phyloP scores from a whole-genome alignment of 2,113 vertebrate genomes.

The Antechinus stuartii region DNA sequence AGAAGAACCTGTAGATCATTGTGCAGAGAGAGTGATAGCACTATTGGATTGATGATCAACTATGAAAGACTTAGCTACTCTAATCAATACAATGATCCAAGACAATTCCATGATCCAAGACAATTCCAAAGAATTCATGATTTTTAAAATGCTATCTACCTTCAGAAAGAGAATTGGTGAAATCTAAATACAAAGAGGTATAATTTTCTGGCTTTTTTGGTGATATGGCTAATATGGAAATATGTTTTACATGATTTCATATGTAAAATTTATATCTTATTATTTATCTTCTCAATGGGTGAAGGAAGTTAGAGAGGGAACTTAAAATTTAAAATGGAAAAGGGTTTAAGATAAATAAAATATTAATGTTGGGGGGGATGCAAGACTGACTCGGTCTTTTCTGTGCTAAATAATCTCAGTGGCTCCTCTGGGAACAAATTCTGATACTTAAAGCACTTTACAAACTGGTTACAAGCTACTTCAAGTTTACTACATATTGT shows the following conservation, averaged over 20 bases:
- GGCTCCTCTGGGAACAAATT: neutral
- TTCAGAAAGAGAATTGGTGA: too few species aligned
- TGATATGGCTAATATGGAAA: neutral
- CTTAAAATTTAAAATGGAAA: neutral
- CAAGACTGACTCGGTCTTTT: neutral
- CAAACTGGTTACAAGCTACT: neutral
- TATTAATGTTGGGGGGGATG: neutral
- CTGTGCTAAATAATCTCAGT: neutral
- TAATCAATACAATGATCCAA: too few species aligned
- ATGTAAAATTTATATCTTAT: neutral
- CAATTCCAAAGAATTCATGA: too few species aligned
- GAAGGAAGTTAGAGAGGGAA: neutral
- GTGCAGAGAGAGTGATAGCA: neutral
- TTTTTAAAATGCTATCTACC: too few species aligned
- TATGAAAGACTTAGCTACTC: neutral
- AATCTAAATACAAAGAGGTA: neutral
- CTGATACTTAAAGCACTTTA: neutral
- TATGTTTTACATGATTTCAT: neutral
- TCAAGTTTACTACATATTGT: neutral
- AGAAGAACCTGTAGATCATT: neutral
- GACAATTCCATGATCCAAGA: too few species aligned
- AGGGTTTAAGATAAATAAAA: neutral
- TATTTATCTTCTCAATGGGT: neutral
- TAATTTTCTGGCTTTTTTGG: neutral
- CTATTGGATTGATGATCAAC: neutral